Base-by-base conservation (phyloP, 2,113 vertebrate species). In the Papio anubis region DNA sequence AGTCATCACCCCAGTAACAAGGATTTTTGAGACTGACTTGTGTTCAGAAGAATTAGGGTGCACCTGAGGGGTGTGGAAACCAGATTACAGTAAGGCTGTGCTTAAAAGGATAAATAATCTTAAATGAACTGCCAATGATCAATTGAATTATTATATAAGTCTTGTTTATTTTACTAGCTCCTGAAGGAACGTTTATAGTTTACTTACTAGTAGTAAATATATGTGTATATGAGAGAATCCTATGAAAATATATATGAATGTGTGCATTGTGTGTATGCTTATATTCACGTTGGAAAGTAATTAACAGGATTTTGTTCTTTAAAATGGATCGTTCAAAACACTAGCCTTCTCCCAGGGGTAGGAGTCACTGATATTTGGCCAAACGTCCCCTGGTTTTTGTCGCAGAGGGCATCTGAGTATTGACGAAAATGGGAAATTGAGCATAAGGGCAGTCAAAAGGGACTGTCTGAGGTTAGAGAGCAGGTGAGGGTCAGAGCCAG, bases 341-440 rank as follows among this genome's bases (percentile, higher is more conserved):
- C 38, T 21, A n/a, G 25, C 17, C 23, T 93, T 82, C 40, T 57
- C 57, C 32, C 43, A 75, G 55, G 35, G 25, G 59, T 84, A 57
- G 25, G 14, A 52, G 16, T 72, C 81, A 30, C 5, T 14, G 30
- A n/a, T 45, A 73, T 57, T 76, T 73, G 78, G 76, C 40, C 55
- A 11, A n/a, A 45, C 3, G 5, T 20, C 7, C 61, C 52, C 93
- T 93, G 86, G 48, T 88, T 87, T 91, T 32, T 80, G 82, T 93
- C 68, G 45, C 1, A 8, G 73, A 89, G 64, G 57, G 20, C 25
- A 30, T 70, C 52, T 35, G 40, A 43, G 80, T 82, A 86, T 88
- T 81, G 94, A 61, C 82, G 97, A 95, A 96, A 96, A 85, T 90
- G 79, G 82, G 43, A 94, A 88, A 92, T 35, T 55, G 79, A 94